Evolutionary conservation across 2,113 vertebrate genomes (phyloP), one percentile per base, ranked within the genome.

Genomic region (Dendropsophus ebraccatus): DNA sequence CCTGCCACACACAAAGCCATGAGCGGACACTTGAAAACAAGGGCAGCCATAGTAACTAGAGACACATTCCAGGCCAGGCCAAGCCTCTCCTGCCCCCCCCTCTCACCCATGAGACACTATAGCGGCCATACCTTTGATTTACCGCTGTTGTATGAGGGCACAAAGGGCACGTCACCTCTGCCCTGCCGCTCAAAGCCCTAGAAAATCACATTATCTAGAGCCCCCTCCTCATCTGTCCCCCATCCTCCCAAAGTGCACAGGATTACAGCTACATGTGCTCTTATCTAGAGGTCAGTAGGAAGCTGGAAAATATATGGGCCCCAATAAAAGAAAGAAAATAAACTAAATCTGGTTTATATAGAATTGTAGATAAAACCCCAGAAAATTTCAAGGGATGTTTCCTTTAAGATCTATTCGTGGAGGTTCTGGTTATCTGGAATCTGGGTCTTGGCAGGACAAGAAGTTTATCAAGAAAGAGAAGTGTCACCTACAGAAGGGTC

Each of bases 201-300:
- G 52, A 58, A 79, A 79, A 79, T 79, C 76, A 35, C 54, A 79
- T 79, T 79, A 79, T 79, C 50, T 58, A 25, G 4, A 58, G 30
- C 54, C 76, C 56, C 50, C 76, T 30, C 19, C 76, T 54, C 12
- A 3, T 23, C 76, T 16, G 17, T 35, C 28, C 52, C 21, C 23
- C 37, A 73, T 11, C 72, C 45, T n/a, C 41, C 37, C 69, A 23
- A 74, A 65, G 12, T 13, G 25, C 25, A 50, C 21, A 77, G 74
- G 49, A 77, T 30, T 54, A 32, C 28, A 35, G 28, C 17, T 78
- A 30, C 28, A 32, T 78, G 49, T 52, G 50, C 25, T 32, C 19
- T 58, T 79, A 79, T 79, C 52, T 79, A 69, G 5, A 21, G 76
- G 76, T 79, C 52, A 58, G 4, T 23, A 79, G 45, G 72, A 47